Evolutionary conservation across 2,888 invertebrate species (phyloP).

Genomic region (Meiosimyza platycephala): DNA sequence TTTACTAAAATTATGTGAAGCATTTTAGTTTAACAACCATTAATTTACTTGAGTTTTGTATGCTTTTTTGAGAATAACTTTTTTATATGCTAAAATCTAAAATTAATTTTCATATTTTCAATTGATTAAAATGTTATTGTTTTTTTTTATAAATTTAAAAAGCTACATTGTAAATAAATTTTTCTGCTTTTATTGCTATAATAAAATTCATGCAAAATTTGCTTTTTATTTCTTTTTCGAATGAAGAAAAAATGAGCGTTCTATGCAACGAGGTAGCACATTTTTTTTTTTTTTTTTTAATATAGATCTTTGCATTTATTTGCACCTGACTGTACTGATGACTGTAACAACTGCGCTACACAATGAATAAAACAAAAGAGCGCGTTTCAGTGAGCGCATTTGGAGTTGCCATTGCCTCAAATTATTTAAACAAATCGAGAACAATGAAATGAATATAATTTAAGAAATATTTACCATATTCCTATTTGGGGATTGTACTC

Average conservation of each 20-base stretch:
- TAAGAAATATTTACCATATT: background rate
- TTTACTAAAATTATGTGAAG: constrained; percentile 22
- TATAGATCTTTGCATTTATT: too few species aligned
- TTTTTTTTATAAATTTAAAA: constrained; percentile 18
- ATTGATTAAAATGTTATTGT: background rate
- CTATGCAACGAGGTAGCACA: constrained; percentile 51
- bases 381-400: too few species aligned
- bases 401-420: too few species aligned
- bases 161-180: constrained; percentile 21
- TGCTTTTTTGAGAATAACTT: background rate
- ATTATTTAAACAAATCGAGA: background rate
- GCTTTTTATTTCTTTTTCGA: background rate
- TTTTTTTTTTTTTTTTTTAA: constrained; percentile 5
- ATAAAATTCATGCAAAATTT: constrained; percentile 13
- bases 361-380: too few species aligned
- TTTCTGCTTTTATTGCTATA: constrained; percentile 9
- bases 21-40: constrained; percentile 30
- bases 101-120: constrained; percentile 7
- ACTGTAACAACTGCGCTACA: too few species aligned
- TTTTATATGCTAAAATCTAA: background rate
- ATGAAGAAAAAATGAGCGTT: constrained; percentile 41
- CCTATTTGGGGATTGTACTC: background rate
- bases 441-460: background rate
- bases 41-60: constrained; percentile 15
- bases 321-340: too few species aligned